Base-by-base conservation (phyloP, 92 coral and sea anemone species). In the Porites evermanni region DNA sequence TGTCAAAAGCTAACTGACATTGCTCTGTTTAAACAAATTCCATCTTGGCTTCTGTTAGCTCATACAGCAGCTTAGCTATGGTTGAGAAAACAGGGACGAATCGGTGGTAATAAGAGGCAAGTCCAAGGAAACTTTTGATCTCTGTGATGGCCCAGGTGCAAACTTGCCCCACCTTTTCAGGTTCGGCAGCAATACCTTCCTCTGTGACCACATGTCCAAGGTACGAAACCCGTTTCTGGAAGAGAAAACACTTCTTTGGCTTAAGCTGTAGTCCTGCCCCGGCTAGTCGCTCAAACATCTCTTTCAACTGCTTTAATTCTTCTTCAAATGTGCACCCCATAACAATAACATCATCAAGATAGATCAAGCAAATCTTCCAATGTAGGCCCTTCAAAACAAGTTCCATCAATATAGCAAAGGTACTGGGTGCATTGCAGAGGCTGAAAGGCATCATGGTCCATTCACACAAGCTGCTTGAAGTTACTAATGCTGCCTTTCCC, bases 131-230 rank as follows among this genome's bases (percentile, higher is more conserved):
- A 19, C 89, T 66, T 53, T 65, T 79, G 74, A 85, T 63, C 63
- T 85, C 83, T 54, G 88, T 74, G 6, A 64, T 71, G 64, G 76
- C 77, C 83, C 88, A 85, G 3, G 72, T 50, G 75, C 60, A 65
- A 80, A 86, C 89, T 65, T 80, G 64, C 11, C 68, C 69, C 24
- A 86, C 77, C 69, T 78, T 77, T 59, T 44, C 84, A 12, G 74
- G 89, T 63, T 77, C 77, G 0, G 84, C 84, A 51, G 44, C 61
- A 53, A 88, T 75, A 13, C 89, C 86, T 67, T 70, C 74, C 38
- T 89, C 92, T 21, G 92, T 76, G 79, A 89, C 92, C 72, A 83
- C 70, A 74, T 81, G 91, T 73, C 91, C 88, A 11, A 88, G 82
- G 74, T 88, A 77, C 26, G 56, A 23, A 83, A 32, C 44, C 44